Conservation (phyloP, 2,113 vertebrate species). For the Ceyx cyanopectus region DNA sequence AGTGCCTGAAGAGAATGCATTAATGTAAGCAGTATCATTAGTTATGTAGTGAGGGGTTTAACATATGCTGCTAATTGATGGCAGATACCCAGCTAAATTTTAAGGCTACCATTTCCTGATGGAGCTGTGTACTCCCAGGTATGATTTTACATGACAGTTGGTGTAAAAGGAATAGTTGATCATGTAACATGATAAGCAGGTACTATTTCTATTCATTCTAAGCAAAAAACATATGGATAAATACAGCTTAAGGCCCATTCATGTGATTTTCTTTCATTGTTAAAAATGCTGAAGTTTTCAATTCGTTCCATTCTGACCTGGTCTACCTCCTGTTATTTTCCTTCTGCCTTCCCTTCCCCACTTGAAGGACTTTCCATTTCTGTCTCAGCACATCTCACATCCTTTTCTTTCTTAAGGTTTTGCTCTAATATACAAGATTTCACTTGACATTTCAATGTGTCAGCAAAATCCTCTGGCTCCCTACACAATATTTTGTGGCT, state of each 20-base stretch:
- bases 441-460: background rate
- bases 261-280: background rate
- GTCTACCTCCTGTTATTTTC: background rate
- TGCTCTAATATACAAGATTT: background rate
- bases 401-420: background rate
- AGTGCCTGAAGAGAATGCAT: background rate
- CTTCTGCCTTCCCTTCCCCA: background rate
- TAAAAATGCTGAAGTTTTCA: background rate
- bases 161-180: background rate
- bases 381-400: background rate
- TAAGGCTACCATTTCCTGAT: background rate
- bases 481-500: background rate
- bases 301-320: background rate
- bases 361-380: background rate
- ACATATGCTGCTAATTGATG: background rate
- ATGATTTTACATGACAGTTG: background rate
- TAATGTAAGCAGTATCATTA: background rate
- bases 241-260: background rate
- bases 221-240: background rate
- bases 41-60: background rate
- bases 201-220: background rate
- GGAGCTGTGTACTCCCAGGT: background rate
- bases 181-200: background rate
- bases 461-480: background rate
- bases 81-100: background rate